A percentile compares a stretch with the other conserved stretches of the same genome.
These are phyloP conservation scores for Helicoverpa assulta DNA, from an alignment of 2,888 invertebrate genomes.

Conservation along the genomic window DNA sequence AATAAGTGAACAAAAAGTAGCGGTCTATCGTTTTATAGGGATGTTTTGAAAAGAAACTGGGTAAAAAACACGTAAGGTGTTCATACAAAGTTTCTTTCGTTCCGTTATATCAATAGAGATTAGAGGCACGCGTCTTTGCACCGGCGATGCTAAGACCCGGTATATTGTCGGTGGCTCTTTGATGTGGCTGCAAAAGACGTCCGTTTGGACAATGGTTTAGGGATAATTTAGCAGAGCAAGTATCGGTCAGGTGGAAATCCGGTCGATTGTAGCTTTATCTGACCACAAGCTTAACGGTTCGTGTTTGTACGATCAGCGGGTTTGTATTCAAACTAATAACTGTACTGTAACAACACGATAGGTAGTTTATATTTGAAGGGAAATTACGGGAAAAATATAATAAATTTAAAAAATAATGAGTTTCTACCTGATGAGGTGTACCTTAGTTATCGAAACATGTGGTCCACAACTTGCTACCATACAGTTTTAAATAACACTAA, in stretches of 20 bases:
- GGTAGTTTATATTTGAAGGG: neutral
- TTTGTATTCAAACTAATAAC: constrained; percentile 26
- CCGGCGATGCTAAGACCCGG: constrained; percentile 72
- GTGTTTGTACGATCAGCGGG: constrained; percentile 34
- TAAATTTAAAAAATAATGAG: too few relatives aligned
- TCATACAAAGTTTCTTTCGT: constrained; percentile 79
- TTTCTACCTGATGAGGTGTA: neutral
- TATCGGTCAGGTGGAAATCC: constrained; percentile 82
- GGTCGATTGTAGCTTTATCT: constrained; percentile 70
- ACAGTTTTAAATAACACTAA: constrained; percentile 59
- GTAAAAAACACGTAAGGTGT: constrained; percentile 87
- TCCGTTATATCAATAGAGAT: constrained; percentile 89
- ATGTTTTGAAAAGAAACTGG: constrained; percentile 73
- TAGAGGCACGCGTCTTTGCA: constrained; percentile 87
- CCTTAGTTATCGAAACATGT: constrained; percentile 3
- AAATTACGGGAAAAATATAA: neutral
- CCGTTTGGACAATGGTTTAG: constrained; percentile 75
- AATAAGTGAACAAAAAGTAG: constrained; percentile 81
- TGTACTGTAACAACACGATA: constrained; percentile 12
- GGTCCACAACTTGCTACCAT: constrained; percentile 22
- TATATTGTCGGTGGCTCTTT: constrained; percentile 81
- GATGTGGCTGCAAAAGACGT: constrained; percentile 87
- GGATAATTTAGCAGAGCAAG: constrained; percentile 76
- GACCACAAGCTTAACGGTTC: constrained; percentile 71
- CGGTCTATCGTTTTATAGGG: constrained; percentile 85